Evolutionary conservation across 2,797 vertebrate species (phyloP).

Genomic region (Sciaenops ocellatus): DNA sequence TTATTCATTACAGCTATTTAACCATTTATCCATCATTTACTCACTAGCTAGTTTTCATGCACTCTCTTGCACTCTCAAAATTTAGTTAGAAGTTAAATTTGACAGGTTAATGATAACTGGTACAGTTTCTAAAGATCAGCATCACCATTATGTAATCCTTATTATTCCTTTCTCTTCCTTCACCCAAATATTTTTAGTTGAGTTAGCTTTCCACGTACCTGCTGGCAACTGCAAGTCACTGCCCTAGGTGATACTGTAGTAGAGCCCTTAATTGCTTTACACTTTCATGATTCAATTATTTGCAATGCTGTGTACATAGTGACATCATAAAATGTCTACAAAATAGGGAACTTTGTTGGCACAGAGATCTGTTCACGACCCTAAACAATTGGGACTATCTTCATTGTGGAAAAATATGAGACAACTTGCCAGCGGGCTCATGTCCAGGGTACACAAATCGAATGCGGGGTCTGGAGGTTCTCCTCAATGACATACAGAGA

Average conservation of each 20-base stretch:
- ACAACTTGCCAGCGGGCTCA: too few relatives aligned
- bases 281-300: background rate
- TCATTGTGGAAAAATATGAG: too few relatives aligned
- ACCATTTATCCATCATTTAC: background rate
- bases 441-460: too few relatives aligned
- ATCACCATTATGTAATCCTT: background rate
- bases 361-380: background rate
- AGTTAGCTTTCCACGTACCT: background rate
- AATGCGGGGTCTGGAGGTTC: too few relatives aligned
- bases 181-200: background rate
- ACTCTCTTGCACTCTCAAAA: background rate
- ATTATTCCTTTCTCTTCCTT: background rate
- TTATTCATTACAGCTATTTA: background rate
- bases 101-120: background rate
- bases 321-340: constrained; percentile 1
- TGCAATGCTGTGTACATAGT: background rate
- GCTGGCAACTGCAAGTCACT: background rate
- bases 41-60: background rate
- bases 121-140: background rate
- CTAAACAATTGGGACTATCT: background rate
- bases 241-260: background rate
- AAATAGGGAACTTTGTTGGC: background rate
- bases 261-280: background rate
- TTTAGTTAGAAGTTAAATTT: too few relatives aligned
- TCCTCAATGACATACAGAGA: too few relatives aligned